Evolutionary conservation across 2,888 invertebrate species (phyloP), one percentile per base, ranked within the genome.

Genomic region (Buathra laborator): DNA sequence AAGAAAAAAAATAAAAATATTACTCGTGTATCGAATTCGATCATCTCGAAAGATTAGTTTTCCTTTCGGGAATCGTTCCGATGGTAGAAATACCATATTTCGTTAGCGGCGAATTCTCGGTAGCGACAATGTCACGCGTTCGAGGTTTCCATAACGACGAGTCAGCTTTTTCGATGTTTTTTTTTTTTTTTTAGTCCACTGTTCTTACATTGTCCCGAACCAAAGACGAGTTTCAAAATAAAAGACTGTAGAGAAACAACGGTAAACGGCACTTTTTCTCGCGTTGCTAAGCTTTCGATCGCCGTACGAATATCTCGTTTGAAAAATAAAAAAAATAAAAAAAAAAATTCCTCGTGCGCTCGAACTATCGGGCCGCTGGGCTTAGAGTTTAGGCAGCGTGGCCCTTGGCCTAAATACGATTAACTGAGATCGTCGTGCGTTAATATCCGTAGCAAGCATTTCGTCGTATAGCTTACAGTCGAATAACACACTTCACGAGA

Each of bases 361-460:
- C 59, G n/a, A 59, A 6, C 7, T n/a, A 59, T 59, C 59, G 59
- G 59, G 24, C 24, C 24, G 29, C 29, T 29, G 24, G 32, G 24
- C 59, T 29, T 7, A 59, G 59, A 59, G 32, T 32, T 32, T 29
- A 59, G 59, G 32, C 59, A 5, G 5, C 16, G 70, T 29, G 48
- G 68, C 78, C 79, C 85, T 82, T 82, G 79, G 70, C 81, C 81
- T 56, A 82, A 79, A 85, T 81, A 59, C 24, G 74, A 74, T 62
- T 29, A 51, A 66, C 14, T 24, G 62, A 74, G 62, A 74, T 51
- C 68, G 29, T 51, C 24, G 29, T 66, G 66, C 29, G 53, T 66
- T 19, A 51, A 74, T 7, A 53, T 71, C 19, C 48, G 68, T 44
- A 14, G 29, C 51, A 37, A 76, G 14, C 19, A 71, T 72, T 64